Base-by-base conservation (phyloP, 2,888 invertebrate genomes). In the Xylocampa areola region DNA sequence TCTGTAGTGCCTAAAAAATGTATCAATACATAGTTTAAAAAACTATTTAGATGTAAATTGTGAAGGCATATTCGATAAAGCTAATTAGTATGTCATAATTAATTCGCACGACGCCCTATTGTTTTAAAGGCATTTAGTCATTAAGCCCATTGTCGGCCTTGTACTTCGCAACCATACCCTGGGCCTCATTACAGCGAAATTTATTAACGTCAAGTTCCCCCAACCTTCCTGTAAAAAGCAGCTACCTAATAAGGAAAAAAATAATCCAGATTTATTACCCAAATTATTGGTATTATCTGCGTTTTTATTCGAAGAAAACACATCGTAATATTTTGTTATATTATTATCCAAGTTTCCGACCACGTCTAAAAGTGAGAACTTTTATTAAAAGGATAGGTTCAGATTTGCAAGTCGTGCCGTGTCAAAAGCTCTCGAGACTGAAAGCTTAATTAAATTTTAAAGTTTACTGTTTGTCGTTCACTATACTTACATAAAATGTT, bases 201-300 rank as follows among this genome's bases (percentile, higher is more conserved):
- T 84, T 85, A 87, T 81, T 77, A 78, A 68, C 78, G 66, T 69
- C 76, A 75, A 76, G 64, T 72, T 73, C 58, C 62, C 39, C 58
- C 70, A 54, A 67, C 74, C 69, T 77, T 71, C 57, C 74, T 75
- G 66, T 74, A 77, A 68, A 63, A 71, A 74, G 73, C 73, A 59
- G 73, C 68, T 74, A 68, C 68, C 73, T 80, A 81, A 86, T 84
- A 85, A 84, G 80, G 82, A 85, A 85, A 87, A 84, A 84, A 61
- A 80, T 77, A 78, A 70, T 77, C 58, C 51, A 79, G 79, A 84
- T 84, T 85, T 86, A 84, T 87, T 77, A 60, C 54, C 57, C 43
- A 80, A 80, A 83, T 84, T 80, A 84, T 83, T 78, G 76, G 77
- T 80, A 77, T n/a, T n/a, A n/a, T 81, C 74, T 74, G 32, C 62